Evolutionary conservation across 1,140 invertebrate genomes (phyloP).

Genomic region (Zeugodacus cucurbitae): DNA sequence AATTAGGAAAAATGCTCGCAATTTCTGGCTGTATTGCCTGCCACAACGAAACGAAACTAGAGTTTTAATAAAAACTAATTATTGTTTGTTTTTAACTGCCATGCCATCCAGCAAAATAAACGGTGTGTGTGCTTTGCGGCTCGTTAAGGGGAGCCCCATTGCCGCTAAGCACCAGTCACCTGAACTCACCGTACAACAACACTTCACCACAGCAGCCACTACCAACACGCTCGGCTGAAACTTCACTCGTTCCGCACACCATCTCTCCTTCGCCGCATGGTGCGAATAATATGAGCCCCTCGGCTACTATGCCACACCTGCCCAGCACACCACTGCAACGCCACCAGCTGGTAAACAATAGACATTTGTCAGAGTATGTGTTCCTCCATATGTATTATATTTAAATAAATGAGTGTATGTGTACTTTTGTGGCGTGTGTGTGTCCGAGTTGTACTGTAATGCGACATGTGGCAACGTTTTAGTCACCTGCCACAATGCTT

Average conservation of each 20-base stretch:
- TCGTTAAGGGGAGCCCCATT: neutral
- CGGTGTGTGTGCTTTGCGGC: neutral
- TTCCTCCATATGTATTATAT: neutral
- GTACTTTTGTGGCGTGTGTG: neutral
- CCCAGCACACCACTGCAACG: neutral
- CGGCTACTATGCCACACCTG: neutral
- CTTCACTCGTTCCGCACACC: neutral
- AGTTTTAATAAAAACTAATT: conserved; percentile 28
- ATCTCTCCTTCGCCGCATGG: neutral
- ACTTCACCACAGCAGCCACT: neutral
- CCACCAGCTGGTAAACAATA: neutral
- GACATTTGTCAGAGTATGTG: neutral
- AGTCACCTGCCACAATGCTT: neutral
- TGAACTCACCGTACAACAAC: neutral
- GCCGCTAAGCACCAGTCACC: neutral
- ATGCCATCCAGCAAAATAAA: neutral
- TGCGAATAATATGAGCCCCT: neutral
- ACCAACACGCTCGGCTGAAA: neutral
- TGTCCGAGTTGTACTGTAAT: neutral
- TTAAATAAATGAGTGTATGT: neutral
- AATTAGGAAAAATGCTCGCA: neutral
- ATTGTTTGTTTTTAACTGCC: conserved; percentile 14
- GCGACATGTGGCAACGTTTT: conserved; percentile 29
- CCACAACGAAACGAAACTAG: neutral
- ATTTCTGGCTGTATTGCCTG: neutral